Percentiles rank a stretch among this genome's conserved stretches.
These are phyloP conservation scores for Apogon hyalosoma DNA, from an alignment of 2,797 vertebrate genomes.

Conservation along the genomic window DNA sequence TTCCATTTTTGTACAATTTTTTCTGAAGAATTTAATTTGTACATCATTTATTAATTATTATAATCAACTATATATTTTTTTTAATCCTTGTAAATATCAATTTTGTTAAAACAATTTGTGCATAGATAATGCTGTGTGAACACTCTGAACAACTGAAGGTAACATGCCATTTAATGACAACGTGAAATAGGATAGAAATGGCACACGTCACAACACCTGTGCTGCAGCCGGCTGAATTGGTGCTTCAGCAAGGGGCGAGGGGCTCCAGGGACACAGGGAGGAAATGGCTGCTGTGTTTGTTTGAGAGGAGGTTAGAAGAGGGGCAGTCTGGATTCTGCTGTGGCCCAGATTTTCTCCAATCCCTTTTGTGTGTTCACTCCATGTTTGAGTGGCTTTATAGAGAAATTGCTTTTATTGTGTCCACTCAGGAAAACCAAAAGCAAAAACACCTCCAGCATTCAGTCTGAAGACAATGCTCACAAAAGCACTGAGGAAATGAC, in stretches of 20 bases:
- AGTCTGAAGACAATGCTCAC: constrained; percentile 72
- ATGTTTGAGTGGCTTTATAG: constrained; percentile 78
- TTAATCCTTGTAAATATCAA: not conserved
- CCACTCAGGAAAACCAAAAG: constrained; percentile 76
- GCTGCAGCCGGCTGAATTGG: constrained; percentile 63
- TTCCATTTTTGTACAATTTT: no score
- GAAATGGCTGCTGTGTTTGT: constrained; percentile 80
- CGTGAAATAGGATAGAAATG: constrained; percentile 55
- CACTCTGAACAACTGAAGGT: constrained; percentile 16
- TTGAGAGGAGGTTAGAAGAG: constrained; percentile 77
- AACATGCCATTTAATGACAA: constrained; percentile 41
- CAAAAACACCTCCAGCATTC: constrained; percentile 74
- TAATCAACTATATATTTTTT: no score
- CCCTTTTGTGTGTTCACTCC: constrained; percentile 80
- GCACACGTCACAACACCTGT: constrained; percentile 72
- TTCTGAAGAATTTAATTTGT: no score
- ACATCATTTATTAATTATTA: no score
- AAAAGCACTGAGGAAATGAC: constrained; percentile 77
- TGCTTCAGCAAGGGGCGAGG: constrained; percentile 61
- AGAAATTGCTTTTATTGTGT: constrained; percentile 84
- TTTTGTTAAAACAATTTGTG: not conserved
- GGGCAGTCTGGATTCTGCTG: constrained; percentile 77
- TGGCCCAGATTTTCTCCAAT: constrained; percentile 79
- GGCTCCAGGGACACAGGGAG: constrained; percentile 71
- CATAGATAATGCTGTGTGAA: not conserved